Conservation (phyloP, 2,888 invertebrate genomes). For the Stenurella melanura region DNA sequence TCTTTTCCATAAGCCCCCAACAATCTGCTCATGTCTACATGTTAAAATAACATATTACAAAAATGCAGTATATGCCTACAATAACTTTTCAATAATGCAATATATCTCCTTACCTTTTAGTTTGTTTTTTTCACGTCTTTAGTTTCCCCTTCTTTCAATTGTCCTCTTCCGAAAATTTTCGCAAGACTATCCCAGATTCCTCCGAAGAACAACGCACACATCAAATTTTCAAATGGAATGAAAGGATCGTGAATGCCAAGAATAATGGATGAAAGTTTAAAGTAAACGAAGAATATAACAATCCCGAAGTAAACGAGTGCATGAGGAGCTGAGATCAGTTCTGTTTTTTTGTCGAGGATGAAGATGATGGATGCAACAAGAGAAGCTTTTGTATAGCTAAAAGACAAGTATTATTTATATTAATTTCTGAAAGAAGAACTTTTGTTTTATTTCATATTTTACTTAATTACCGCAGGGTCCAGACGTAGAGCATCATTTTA, state of each 20-base stretch:
- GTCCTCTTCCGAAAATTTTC: conserved; percentile 88
- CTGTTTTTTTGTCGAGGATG: conserved; percentile 97
- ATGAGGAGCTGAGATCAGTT: conserved; percentile 96
- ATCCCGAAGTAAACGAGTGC: conserved; percentile 98
- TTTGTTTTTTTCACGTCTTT: conserved; percentile 90
- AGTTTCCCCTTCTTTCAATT: conserved; percentile 84
- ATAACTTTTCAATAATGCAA: too few relatives aligned
- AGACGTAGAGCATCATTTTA: too few relatives aligned
- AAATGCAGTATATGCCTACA: too few relatives aligned
- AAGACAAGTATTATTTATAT: conserved; percentile 67
- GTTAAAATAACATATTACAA: too few relatives aligned
- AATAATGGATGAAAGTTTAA: conserved; percentile 95
- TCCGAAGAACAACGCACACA: conserved; percentile 97
- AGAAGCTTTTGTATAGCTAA: conserved; percentile 96
- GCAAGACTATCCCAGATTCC: conserved; percentile 99
- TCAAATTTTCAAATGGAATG: conserved; percentile 98
- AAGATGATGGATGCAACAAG: conserved; percentile 96
- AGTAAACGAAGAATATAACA: conserved; percentile 97
- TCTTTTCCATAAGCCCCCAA: too few relatives aligned
- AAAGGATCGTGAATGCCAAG: conserved; percentile 99
- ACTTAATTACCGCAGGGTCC: too few relatives aligned
- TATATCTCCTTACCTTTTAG: conserved; percentile 71
- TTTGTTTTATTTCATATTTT: not conserved
- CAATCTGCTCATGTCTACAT: too few relatives aligned
- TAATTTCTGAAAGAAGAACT: not conserved